phyloP scores from a whole-genome alignment of 2,888 invertebrate genomes.

The Pogonocherus hispidulus region DNA sequence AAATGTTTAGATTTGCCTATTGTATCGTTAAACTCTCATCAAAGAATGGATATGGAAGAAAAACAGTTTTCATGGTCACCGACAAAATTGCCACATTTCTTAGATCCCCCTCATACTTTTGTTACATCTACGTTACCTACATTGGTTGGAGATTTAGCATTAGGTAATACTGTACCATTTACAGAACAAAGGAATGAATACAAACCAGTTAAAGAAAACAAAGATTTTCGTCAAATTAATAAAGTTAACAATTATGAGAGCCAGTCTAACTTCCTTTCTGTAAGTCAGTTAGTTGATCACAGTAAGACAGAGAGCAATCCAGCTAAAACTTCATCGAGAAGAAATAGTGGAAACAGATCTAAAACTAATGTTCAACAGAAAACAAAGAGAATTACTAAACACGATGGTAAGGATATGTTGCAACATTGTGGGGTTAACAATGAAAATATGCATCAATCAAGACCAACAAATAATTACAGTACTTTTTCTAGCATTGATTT shows the following conservation, averaged over 20 bases:
- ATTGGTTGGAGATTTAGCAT: constrained; percentile 74
- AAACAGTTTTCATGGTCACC: constrained; percentile 74
- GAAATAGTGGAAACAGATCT: constrained; percentile 59
- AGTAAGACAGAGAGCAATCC: constrained; percentile 63
- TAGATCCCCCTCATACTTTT: constrained; percentile 66
- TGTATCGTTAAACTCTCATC: constrained; percentile 55
- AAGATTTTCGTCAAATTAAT: constrained; percentile 38
- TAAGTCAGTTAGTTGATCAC: constrained; percentile 76
- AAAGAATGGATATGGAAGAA: constrained; percentile 63
- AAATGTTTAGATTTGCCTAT: constrained; percentile 55
- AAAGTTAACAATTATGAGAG: constrained; percentile 57
- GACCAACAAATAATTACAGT: constrained; percentile 7
- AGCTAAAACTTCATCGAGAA: constrained; percentile 56
- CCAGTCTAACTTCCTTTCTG: constrained; percentile 72
- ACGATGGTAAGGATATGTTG: constrained; percentile 21
- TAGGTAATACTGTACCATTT: constrained; percentile 60
- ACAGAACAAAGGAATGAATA: constrained; percentile 62
- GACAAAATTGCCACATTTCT: constrained; percentile 68
- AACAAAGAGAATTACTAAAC: constrained; percentile 40
- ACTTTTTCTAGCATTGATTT: constrained; percentile 32
- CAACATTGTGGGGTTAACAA: neutral
- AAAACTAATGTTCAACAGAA: constrained; percentile 39
- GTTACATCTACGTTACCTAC: constrained; percentile 73
- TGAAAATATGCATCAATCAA: neutral
- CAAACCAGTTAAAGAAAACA: constrained; percentile 48